Evolutionary conservation across 2,113 vertebrate species (phyloP).

Genomic region (Lophochroa leadbeateri): DNA sequence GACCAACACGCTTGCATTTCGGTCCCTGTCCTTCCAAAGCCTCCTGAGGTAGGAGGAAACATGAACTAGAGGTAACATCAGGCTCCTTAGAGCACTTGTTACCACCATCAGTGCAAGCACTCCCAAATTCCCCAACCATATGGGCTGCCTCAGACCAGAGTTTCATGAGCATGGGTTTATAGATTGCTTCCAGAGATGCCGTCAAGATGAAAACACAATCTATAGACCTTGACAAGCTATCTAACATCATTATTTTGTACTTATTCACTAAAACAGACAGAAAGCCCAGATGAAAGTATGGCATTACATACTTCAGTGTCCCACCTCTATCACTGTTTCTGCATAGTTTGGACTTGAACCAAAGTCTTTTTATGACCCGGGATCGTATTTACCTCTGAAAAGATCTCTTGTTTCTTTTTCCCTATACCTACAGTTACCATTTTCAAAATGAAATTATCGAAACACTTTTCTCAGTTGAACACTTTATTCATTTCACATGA

Average conservation of each 20-base stretch:
- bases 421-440: background rate
- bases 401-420: background rate
- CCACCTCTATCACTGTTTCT: background rate
- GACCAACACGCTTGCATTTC: fast-evolving
- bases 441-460: background rate
- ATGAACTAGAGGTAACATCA: background rate
- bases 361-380: background rate
- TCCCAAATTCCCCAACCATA: fast-evolving
- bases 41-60: background rate
- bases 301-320: background rate
- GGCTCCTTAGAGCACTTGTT: fast-evolving
- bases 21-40: background rate
- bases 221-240: background rate
- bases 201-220: background rate
- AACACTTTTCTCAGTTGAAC: background rate
- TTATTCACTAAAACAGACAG: background rate
- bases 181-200: background rate
- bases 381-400: background rate
- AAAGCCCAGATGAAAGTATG: fast-evolving
- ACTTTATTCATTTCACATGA: background rate
- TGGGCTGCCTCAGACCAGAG: background rate
- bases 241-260: background rate
- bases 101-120: fast-evolving
- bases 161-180: background rate
- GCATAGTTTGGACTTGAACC: background rate